Percentiles rank a stretch among this genome's conserved stretches.
Conservation (phyloP, 1,140 invertebrate species). For the Drosophila mauritiana region DNA sequence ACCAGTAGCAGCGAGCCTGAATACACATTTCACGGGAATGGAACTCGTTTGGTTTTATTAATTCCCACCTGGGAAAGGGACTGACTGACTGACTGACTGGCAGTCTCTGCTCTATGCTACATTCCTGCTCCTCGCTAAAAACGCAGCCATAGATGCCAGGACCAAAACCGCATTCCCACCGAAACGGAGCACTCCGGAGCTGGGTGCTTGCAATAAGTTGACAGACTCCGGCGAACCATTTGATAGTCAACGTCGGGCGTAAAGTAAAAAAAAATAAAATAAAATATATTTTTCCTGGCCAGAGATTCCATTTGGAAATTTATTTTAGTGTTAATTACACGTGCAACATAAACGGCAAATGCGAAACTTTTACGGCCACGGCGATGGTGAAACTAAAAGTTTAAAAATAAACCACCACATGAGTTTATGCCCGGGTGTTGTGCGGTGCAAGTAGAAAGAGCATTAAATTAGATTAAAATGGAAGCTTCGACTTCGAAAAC, state of each 20-base stretch:
- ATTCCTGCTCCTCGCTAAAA: neutral
- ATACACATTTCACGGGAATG: conserved; percentile 26
- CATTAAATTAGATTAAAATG: conserved; percentile 50
- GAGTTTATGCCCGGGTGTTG: conserved; percentile 21
- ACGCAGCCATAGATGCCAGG: conserved; percentile 3
- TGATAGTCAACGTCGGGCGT: conserved; percentile 24
- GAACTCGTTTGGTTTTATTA: conserved; percentile 27
- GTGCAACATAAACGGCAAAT: conserved; percentile 32
- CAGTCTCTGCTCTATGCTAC: conserved; percentile 22
- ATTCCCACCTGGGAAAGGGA: conserved; percentile 22
- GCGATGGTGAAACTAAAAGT: conserved; percentile 38
- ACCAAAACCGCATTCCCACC: conserved; percentile 6
- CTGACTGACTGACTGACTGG: neutral
- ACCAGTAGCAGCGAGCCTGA: neutral
- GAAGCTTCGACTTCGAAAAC: conserved; percentile 25
- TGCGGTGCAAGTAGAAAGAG: conserved; percentile 29
- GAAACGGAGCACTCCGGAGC: neutral
- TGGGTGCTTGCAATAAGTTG: neutral
- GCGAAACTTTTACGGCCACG: conserved; percentile 34
- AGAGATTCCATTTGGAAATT: conserved; percentile 40
- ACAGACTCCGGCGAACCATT: conserved; percentile 16
- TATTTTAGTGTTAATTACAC: conserved; percentile 57
- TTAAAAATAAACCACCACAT: conserved; percentile 40
- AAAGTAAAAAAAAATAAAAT: conserved; percentile 16
- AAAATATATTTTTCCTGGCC: conserved; percentile 1